Evolutionary conservation across 2,888 invertebrate genomes (phyloP).

Genomic region (Zonitis immaculata): DNA sequence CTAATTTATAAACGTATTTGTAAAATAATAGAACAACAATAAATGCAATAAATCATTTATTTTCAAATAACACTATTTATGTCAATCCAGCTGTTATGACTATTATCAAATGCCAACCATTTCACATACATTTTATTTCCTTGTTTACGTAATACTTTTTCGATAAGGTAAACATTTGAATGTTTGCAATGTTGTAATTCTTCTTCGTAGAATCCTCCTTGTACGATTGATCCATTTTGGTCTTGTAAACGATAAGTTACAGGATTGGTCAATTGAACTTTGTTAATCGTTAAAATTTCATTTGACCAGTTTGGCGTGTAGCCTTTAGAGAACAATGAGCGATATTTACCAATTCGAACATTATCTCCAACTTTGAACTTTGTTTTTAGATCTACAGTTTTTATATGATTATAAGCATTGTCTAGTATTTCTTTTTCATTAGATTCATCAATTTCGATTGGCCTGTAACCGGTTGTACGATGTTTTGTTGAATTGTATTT

Average conservation of each 20-base stretch:
- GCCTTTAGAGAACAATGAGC: slow-evolving; percentile 37
- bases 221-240: slow-evolving; percentile 22
- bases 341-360: slow-evolving; percentile 35
- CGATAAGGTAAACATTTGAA: slow-evolving; percentile 36
- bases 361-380: slow-evolving; percentile 30
- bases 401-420: slow-evolving; percentile 12
- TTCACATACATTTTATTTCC: slow-evolving; percentile 29
- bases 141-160: slow-evolving; percentile 31
- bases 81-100: background rate
- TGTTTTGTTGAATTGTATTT: slow-evolving; percentile 13
- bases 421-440: slow-evolving; percentile 10
- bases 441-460: slow-evolving; percentile 1
- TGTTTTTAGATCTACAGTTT: slow-evolving; percentile 10
- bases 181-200: slow-evolving; percentile 35
- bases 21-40: background rate
- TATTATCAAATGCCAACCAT: slow-evolving; percentile 24
- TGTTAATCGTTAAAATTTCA: slow-evolving; percentile 36
- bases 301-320: slow-evolving; percentile 39
- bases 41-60: background rate
- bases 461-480: slow-evolving; percentile 5
- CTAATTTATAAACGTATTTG: no score
- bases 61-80: background rate
- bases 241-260: slow-evolving; percentile 34
- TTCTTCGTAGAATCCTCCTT: slow-evolving; percentile 31
- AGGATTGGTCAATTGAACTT: slow-evolving; percentile 34